These are phyloP conservation scores for Centropyge bicolor DNA, from an alignment of 2,797 vertebrate genomes.

Conservation along the genomic window DNA sequence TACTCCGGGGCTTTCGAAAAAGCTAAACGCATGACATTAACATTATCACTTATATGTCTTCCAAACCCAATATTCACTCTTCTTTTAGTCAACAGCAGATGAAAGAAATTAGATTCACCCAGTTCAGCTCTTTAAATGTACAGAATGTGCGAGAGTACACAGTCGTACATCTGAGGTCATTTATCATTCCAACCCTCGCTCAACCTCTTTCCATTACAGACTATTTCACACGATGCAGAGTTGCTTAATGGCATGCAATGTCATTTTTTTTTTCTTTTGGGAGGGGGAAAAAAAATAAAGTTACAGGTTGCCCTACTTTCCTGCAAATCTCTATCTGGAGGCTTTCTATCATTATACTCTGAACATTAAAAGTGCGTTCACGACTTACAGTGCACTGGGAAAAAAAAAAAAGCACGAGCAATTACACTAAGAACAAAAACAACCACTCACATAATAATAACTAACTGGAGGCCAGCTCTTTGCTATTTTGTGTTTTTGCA, in stretches of 20 bases:
- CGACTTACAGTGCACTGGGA: conserved; percentile 23
- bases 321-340: conserved; percentile 55
- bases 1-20: background rate
- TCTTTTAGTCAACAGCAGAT: background rate
- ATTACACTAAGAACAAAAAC: conserved; percentile 58
- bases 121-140: background rate
- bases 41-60: background rate
- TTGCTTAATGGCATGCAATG: conserved; percentile 39
- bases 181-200: conserved; percentile 4
- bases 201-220: conserved; percentile 33
- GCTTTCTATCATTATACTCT: conserved; percentile 55
- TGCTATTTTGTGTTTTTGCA: conserved; percentile 41
- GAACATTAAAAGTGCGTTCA: conserved; percentile 50
- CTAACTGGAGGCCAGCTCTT: conserved; percentile 39
- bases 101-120: background rate
- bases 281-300: background rate
- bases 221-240: conserved; percentile 25
- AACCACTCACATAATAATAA: conserved; percentile 41
- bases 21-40: background rate
- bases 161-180: conserved; percentile 17
- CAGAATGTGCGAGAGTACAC: background rate
- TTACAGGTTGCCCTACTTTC: conserved; percentile 56
- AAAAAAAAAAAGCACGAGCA: conserved; percentile 36
- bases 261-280: conserved; percentile 1
- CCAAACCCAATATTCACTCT: background rate